These are phyloP conservation scores for Oryzaephilus surinamensis DNA, from an alignment of 1,140 invertebrate genomes.

Conservation along the genomic window DNA sequence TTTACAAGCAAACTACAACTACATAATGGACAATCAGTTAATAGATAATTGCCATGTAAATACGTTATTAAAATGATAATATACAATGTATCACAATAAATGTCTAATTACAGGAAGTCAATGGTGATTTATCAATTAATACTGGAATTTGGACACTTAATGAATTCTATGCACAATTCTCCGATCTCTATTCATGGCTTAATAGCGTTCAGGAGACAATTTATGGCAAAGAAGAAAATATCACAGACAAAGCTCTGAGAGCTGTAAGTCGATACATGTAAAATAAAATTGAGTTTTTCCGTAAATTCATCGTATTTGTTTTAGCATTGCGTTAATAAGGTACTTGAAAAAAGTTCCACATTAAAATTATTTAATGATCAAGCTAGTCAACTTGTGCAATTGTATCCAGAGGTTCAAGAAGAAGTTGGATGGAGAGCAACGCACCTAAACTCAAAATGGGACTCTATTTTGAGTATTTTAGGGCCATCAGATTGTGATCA, in stretches of 20 bases:
- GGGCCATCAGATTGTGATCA: slow-evolving; percentile 24
- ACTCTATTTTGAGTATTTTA: slow-evolving; percentile 33
- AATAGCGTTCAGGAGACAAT: slow-evolving; percentile 64
- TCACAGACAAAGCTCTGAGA: slow-evolving; percentile 55
- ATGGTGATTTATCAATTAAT: slow-evolving; percentile 59
- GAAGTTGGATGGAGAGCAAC: slow-evolving; percentile 61
- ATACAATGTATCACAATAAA: not conserved
- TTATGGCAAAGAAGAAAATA: slow-evolving; percentile 61
- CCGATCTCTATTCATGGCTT: slow-evolving; percentile 70
- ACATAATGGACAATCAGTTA: slow-evolving; percentile 88
- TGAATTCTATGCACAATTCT: slow-evolving; percentile 69
- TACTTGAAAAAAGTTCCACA: slow-evolving; percentile 41
- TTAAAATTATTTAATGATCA: slow-evolving; percentile 69
- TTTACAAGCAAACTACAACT: slow-evolving; percentile 79
- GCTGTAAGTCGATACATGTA: slow-evolving; percentile 40
- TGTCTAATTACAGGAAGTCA: slow-evolving; percentile 55
- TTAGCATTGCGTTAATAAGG: slow-evolving; percentile 46
- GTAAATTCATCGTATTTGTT: slow-evolving; percentile 21
- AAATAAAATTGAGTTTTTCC: slow-evolving; percentile 10
- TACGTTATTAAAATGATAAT: not conserved
- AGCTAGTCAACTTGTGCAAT: slow-evolving; percentile 58
- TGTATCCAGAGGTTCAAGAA: slow-evolving; percentile 57
- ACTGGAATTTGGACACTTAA: slow-evolving; percentile 60
- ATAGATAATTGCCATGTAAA: slow-evolving; percentile 74
- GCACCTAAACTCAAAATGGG: slow-evolving; percentile 69